Conservation (phyloP, 35 echinoderm and acorn worm species). For the Hemicentrotus pulcherrimus region DNA sequence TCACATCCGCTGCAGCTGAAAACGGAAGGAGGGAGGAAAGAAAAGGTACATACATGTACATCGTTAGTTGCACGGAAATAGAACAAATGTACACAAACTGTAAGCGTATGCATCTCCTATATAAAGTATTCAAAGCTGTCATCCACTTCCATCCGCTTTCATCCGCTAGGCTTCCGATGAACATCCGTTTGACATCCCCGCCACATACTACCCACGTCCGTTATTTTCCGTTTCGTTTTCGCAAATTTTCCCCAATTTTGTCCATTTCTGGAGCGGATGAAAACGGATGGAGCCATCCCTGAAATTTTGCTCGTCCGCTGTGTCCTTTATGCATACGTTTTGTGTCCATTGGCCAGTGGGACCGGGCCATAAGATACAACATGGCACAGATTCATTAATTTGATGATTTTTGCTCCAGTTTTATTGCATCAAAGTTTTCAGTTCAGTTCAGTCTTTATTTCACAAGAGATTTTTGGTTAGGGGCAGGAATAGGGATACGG, state of each 20-base stretch:
- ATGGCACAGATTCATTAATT: too few species aligned
- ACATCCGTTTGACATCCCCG: constrained; percentile 16
- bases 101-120: constrained; percentile 37
- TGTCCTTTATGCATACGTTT: constrained; percentile 29
- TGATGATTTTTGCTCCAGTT: too few species aligned
- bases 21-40: constrained; percentile 41
- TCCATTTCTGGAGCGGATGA: constrained; percentile 42
- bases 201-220: constrained; percentile 31
- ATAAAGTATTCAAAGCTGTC: constrained; percentile 8
- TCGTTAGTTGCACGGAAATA: too few species aligned
- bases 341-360: constrained; percentile 19
- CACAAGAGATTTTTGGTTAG: too few species aligned
- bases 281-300: constrained; percentile 33
- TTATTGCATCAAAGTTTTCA: too few species aligned
- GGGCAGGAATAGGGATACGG: too few species aligned
- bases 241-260: constrained; percentile 17
- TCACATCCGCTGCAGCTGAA: constrained; percentile 24
- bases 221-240: constrained; percentile 22
- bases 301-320: constrained; percentile 33
- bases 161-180: constrained; percentile 31
- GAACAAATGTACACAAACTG: too few species aligned
- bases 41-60: constrained; percentile 22
- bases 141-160: constrained; percentile 41
- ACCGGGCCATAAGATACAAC: not conserved
- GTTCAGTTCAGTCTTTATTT: too few species aligned